phyloP scores from a whole-genome alignment of 2,797 vertebrate genomes.

The Alca torda region DNA sequence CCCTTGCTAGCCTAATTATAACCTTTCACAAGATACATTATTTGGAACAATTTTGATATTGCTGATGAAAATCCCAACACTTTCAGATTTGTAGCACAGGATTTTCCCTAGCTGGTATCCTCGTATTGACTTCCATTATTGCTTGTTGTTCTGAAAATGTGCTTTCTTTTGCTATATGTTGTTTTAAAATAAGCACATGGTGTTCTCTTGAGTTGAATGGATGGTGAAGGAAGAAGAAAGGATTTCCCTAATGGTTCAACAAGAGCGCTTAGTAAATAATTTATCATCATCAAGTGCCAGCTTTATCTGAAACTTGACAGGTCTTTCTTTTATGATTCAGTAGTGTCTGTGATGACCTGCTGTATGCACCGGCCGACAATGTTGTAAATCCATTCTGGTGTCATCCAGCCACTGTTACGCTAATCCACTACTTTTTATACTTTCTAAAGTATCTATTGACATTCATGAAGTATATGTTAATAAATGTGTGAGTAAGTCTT shows the following conservation, averaged over 20 bases:
- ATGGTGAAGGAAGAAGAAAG: neutral
- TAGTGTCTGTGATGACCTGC: constrained; percentile 21
- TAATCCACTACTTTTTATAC: neutral
- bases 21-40: neutral
- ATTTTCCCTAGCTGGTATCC: neutral
- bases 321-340: constrained; percentile 42
- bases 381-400: constrained; percentile 23
- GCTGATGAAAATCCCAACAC: neutral
- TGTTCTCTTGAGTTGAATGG: neutral
- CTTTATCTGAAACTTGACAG: constrained; percentile 49
- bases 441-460: neutral
- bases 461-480: neutral
- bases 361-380: neutral
- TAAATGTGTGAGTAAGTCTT: neutral
- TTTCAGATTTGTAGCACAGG: neutral
- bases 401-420: neutral
- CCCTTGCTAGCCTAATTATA: neutral
- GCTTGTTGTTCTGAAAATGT: neutral
- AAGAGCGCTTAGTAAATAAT: constrained; percentile 63
- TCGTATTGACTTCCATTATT: neutral
- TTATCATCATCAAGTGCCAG: constrained; percentile 59
- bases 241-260: constrained; percentile 36
- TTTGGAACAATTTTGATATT: neutral
- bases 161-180: neutral
- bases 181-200: neutral